Evolutionary conservation across 2,113 vertebrate species (phyloP), one percentile per base, ranked within the genome.

Genomic region (Toxotes chatareus): DNA sequence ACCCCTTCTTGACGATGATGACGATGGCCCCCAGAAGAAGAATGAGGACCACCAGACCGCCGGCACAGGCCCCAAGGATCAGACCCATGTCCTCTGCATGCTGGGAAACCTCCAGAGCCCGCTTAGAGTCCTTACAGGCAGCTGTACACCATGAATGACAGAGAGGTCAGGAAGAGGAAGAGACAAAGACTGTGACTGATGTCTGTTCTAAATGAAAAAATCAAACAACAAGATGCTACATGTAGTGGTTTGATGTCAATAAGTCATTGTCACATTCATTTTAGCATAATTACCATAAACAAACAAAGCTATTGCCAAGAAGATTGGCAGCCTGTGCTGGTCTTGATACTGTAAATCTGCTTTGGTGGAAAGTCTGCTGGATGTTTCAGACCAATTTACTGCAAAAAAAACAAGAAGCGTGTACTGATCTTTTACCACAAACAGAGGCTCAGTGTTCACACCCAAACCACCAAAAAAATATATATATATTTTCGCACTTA

Each of bases 11-110:
- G 63, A 99, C 92, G 65, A 98, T 91, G 13, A 99, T 10, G n/a
- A 99, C 96, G 73, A 98, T 95, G 87, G 96, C 96, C 55, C 97
- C 97, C 76, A 99, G 93, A 7, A 99, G 95, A 68, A 99, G 95
- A 9, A 98, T 97, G 59, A 99, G 96, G 55, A 98, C 95, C 0
- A 97, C 96, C 59, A 98, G 95, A 0, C 97, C 97, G 0, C 98
- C 98, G 0, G 96, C 97, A 77, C 97, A 99, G 86, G 97, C 97
- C 16, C 97, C 98, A 67, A 99, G 93, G 89, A 99, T 98, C 76
- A 99, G 93, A 0, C 98, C 97, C 97, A 99, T 98, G 94, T 98
- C 98, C 88, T 99, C 98, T 0, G 97, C 96, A 76, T 96, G 96
- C 94, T 99, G 97, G 0, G 97, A 97, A 34, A 98, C 96, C 85